phyloP scores from a whole-genome alignment of 2,797 vertebrate genomes.

The Tapirus indicus region DNA sequence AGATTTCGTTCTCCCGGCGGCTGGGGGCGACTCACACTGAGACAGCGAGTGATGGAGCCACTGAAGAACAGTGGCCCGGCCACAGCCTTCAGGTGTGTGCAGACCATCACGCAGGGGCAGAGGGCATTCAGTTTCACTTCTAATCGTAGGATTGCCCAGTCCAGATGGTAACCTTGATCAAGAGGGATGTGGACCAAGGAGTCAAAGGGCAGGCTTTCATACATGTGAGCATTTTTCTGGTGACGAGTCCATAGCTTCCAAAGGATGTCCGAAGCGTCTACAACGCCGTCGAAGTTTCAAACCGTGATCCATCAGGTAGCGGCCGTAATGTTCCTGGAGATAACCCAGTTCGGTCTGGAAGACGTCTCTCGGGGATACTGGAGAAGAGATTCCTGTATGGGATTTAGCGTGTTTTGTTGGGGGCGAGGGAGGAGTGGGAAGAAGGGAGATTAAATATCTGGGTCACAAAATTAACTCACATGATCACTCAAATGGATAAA shows the following conservation, averaged over 20 bases:
- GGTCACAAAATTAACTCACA: not conserved
- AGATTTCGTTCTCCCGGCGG: not conserved
- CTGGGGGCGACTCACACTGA: not conserved
- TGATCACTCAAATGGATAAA: not conserved
- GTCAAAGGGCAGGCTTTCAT: not conserved
- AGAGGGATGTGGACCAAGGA: not conserved
- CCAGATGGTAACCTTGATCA: not conserved
- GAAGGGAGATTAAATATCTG: not conserved
- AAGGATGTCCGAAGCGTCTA: not conserved
- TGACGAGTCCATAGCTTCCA: not conserved
- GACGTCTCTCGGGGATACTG: not conserved
- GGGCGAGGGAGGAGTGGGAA: not conserved
- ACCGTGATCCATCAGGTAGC: not conserved
- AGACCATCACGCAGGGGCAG: not conserved
- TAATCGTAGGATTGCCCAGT: not conserved
- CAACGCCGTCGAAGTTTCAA: not conserved
- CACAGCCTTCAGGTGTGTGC: not conserved
- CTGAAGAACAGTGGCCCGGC: not conserved
- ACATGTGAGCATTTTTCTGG: not conserved
- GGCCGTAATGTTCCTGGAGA: not conserved
- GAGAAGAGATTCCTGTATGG: not conserved
- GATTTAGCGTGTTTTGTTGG: not conserved
- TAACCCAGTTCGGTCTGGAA: not conserved
- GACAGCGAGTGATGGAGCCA: not conserved
- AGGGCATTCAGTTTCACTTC: not conserved